Evolutionary conservation across 2,113 vertebrate species (phyloP).

Genomic region (Scopus umbretta): DNA sequence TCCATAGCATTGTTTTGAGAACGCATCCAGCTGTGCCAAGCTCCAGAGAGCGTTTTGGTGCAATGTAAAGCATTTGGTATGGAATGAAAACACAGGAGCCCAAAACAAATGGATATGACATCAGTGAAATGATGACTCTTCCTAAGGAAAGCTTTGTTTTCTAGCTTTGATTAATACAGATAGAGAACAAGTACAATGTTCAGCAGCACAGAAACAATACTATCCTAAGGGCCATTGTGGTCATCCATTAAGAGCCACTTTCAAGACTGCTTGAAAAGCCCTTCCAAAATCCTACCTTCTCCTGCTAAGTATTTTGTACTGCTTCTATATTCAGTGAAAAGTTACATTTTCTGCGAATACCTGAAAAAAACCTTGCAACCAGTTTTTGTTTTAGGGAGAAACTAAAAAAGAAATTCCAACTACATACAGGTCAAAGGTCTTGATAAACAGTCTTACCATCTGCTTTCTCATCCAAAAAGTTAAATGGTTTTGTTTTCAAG

Average conservation of each 20-base stretch:
- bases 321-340: neutral
- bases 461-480: neutral
- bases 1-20: neutral
- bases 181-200: neutral
- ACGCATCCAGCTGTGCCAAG: neutral
- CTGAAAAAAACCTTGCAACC: neutral
- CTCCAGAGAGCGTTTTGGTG: neutral
- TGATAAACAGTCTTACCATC: neutral
- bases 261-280: neutral
- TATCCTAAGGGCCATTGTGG: neutral
- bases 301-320: neutral
- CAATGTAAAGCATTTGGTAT: neutral
- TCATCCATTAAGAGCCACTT: neutral
- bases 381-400: neutral
- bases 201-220: slow-evolving; percentile 7
- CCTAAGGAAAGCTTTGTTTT: neutral
- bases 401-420: neutral
- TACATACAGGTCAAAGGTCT: neutral
- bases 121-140: neutral
- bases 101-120: neutral
- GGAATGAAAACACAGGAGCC: neutral
- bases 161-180: neutral
- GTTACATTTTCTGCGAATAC: neutral
- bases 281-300: neutral
- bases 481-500: neutral